Base-by-base conservation (phyloP, 23 tunicate genomes). In the Aplidium turbinatum region DNA sequence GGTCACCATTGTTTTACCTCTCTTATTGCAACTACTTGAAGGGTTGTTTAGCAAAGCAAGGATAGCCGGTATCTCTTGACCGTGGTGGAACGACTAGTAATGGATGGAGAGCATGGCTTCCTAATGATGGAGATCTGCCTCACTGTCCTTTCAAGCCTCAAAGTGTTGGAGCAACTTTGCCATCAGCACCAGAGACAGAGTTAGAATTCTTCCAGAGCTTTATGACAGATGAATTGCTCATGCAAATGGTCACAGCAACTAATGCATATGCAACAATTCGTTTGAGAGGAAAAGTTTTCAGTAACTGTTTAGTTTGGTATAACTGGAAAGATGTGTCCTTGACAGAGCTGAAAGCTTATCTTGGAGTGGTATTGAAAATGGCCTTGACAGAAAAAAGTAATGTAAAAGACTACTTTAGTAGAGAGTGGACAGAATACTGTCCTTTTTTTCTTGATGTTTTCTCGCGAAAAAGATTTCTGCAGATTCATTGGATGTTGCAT, bases 201-300 rank as follows among this genome's bases (percentile, higher is more conserved):
- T 26, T 70, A 5, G 76, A 70, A 21, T 22, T 4, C 7, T 47
- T 70, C 28, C 76, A 47, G 23, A 20, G 11, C 28, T 70, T 70
- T 70, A 47, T 70, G 58, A 26, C 76, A 3, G 76, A 70, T 47
- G 76, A 70, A 27, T 3, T 70, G 26, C 7, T 70, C 38, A 70
- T 47, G 76, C 36, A 70, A 70, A 24, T 75, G 25, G 54, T 38
- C 16, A 24, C 36, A 6, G 80, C 80, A 35, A 75, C 80, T 3
- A 75, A 75, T 55, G 78, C 78, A 54, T 55, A 55, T 53, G 78
- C 78, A 11, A 30, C 54, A 1, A 75, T 75, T 24, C 27, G 33
- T 45, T 31, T 75, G 5, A 7, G 1, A 11, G 34, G 29, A 7
- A 75, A 58, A 33, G 13, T 19, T 5, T 23, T 75, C 26, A 1